A percentile compares a stretch with the other conserved stretches of the same genome.
Evolutionary conservation across 2,797 vertebrate genomes (phyloP).

Genomic region (Sebastolobus altivelis): DNA sequence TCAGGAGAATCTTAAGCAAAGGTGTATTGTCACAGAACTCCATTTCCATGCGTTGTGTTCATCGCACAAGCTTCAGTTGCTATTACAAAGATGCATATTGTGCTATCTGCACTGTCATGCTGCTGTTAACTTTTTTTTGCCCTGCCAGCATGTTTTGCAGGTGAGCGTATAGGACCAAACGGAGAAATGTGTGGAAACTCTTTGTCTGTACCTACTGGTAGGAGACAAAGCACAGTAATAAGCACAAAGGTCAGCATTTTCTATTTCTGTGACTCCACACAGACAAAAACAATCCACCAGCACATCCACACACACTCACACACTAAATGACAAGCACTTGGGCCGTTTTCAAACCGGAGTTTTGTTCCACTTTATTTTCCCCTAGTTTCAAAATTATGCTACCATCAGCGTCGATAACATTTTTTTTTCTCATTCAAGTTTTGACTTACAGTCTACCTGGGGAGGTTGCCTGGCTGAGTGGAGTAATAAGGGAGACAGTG

Average conservation of each 20-base stretch:
- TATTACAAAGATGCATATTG: slow-evolving; percentile 15
- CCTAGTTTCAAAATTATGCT: slow-evolving; percentile 56
- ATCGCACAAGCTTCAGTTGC: not conserved
- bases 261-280: slow-evolving; percentile 54
- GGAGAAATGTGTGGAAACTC: slow-evolving; percentile 51
- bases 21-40: not conserved
- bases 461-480: slow-evolving; percentile 40
- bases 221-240: slow-evolving; percentile 69
- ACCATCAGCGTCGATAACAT: slow-evolving; percentile 33
- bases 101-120: slow-evolving; percentile 30
- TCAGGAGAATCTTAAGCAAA: not conserved
- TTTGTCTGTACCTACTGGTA: slow-evolving; percentile 49
- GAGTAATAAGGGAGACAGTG: slow-evolving; percentile 51
- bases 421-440: slow-evolving; percentile 8
- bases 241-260: slow-evolving; percentile 76
- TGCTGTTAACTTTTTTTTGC: slow-evolving; percentile 51
- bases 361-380: slow-evolving; percentile 65
- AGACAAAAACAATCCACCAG: slow-evolving; percentile 27
- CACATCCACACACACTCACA: slow-evolving; percentile 3
- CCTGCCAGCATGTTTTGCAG: slow-evolving; percentile 70
- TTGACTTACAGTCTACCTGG: slow-evolving; percentile 50
- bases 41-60: slow-evolving; percentile 5
- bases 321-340: slow-evolving; percentile 49
- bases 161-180: slow-evolving; percentile 47
- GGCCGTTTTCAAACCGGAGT: slow-evolving; percentile 42